These are phyloP conservation scores for Anarsia innoxiella DNA, from an alignment of 2,888 invertebrate species.

Conservation along the genomic window DNA sequence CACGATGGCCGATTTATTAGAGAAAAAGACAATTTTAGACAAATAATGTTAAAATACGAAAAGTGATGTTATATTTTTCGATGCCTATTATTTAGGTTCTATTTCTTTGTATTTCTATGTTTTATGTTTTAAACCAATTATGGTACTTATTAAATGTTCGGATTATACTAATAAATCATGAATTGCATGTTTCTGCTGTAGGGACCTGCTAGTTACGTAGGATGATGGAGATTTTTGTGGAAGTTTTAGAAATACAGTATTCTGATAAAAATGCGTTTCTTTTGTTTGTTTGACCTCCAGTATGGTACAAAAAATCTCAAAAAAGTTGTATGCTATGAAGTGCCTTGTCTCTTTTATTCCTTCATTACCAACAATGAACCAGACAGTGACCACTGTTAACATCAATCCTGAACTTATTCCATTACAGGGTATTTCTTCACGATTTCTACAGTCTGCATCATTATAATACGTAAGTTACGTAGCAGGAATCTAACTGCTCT, in stretches of 20 bases:
- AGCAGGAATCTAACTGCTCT: too few relatives aligned
- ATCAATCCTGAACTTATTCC: too few relatives aligned
- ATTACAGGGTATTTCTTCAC: too few relatives aligned
- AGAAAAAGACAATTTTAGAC: constrained; percentile 61
- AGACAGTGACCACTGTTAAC: too few relatives aligned
- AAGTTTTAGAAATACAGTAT: constrained; percentile 64
- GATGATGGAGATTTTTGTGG: constrained; percentile 37
- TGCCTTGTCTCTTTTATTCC: too few relatives aligned
- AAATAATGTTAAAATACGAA: constrained; percentile 7
- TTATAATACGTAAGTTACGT: too few relatives aligned
- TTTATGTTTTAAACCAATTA: constrained; percentile 33
- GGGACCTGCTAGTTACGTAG: constrained; percentile 63
- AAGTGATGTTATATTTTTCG: constrained; percentile 5
- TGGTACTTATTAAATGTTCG: constrained; percentile 35
- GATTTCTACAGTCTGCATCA: too few relatives aligned
- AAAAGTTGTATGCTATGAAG: too few relatives aligned
- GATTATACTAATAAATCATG: too few relatives aligned
- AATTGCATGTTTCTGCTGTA: constrained; percentile 50
- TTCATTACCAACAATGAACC: too few relatives aligned
- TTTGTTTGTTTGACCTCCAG: too few relatives aligned
- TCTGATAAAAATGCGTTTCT: constrained; percentile 34
- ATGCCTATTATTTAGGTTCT: neutral
- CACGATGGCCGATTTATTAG: constrained; percentile 65
- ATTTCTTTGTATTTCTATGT: constrained; percentile 34
- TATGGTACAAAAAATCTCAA: too few relatives aligned